phyloP scores from a whole-genome alignment of 1,140 invertebrate species.

The Drosophila ficusphila region DNA sequence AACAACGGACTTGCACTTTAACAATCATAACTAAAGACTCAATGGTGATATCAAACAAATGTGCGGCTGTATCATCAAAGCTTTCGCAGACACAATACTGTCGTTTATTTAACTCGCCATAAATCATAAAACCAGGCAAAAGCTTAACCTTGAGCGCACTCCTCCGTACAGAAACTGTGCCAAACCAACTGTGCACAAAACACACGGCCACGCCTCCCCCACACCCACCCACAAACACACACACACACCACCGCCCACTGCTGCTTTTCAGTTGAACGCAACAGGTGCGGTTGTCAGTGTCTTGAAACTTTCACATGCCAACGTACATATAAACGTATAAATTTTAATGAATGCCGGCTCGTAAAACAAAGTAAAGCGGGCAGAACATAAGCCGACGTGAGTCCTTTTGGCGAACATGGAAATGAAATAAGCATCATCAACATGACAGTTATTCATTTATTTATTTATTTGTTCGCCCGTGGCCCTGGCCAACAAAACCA shows the following conservation, averaged over 20 bases:
- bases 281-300: conserved; percentile 58
- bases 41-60: conserved; percentile 6
- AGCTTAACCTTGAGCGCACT: conserved; percentile 54
- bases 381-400: conserved; percentile 55
- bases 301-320: conserved; percentile 59
- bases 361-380: conserved; percentile 34
- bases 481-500: conserved; percentile 60
- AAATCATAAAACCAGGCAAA: conserved; percentile 41
- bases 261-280: conserved; percentile 47
- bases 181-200: conserved; percentile 26
- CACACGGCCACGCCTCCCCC: neutral
- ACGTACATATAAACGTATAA: conserved; percentile 45
- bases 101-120: conserved; percentile 30
- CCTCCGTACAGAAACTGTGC: conserved; percentile 24
- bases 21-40: neutral
- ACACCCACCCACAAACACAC: neutral
- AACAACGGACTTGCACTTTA: conserved; percentile 18
- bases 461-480: conserved; percentile 66
- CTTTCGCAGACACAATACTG: conserved; percentile 12
- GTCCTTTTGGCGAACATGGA: conserved; percentile 65
- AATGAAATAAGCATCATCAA: conserved; percentile 69
- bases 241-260: neutral
- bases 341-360: conserved; percentile 59
- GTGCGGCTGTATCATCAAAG: conserved; percentile 27
- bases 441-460: conserved; percentile 66